Percentiles rank a stretch among this genome's conserved stretches.
These are phyloP conservation scores for Ardeotis arabs DNA, from an alignment of 2,113 vertebrate genomes.

Conservation along the genomic window DNA sequence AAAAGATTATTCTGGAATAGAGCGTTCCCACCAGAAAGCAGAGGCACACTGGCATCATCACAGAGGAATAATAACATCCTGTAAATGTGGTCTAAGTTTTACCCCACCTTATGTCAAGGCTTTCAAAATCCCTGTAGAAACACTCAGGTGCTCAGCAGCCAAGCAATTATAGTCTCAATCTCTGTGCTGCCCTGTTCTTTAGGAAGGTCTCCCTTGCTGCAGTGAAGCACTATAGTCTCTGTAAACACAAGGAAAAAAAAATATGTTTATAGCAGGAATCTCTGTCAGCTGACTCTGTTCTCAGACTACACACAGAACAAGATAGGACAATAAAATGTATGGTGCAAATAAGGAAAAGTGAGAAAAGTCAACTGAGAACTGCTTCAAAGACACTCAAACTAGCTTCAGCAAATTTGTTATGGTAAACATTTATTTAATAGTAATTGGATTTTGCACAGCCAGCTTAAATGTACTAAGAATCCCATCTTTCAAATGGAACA, in stretches of 20 bases:
- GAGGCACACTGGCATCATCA: conserved; percentile 1
- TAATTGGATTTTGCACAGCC: conserved; percentile 6
- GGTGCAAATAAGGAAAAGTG: background rate
- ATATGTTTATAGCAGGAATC: background rate
- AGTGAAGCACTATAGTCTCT: background rate
- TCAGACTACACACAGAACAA: background rate
- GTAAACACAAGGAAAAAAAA: background rate
- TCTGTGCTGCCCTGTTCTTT: conserved; percentile 13
- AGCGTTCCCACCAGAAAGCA: conserved; percentile 39
- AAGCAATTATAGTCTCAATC: conserved; percentile 16
- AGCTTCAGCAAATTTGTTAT: background rate
- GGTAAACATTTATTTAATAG: background rate
- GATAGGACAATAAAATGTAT: background rate
- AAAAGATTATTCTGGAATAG: conserved; percentile 33
- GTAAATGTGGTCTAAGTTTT: conserved; percentile 31
- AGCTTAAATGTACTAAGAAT: background rate
- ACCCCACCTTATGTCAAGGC: conserved; percentile 19
- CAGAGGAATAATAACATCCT: conserved; percentile 21
- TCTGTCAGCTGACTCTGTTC: background rate
- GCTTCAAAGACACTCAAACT: background rate
- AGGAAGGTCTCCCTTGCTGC: conserved; percentile 27
- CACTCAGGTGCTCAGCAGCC: conserved; percentile 26
- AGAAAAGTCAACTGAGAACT: background rate
- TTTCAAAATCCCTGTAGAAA: conserved; percentile 16
- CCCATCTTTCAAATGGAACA: conserved; percentile 1